Conservation (phyloP, 2,797 vertebrate genomes). For the Phyllotis vaccarum region DNA sequence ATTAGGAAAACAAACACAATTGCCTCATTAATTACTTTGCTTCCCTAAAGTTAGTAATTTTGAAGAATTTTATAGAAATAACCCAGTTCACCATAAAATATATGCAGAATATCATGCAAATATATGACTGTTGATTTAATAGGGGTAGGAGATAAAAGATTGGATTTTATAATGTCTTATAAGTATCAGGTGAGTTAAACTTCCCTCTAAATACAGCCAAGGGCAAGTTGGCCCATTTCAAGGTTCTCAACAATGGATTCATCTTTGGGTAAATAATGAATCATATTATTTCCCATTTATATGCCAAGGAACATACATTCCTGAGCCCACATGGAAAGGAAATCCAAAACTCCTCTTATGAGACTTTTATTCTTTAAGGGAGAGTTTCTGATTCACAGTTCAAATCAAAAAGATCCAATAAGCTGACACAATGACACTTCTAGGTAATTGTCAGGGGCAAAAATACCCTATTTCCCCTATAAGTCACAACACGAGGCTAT, state of each 20-base stretch:
- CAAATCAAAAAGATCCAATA: conserved; percentile 25
- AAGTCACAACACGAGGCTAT: neutral
- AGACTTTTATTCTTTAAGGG: neutral
- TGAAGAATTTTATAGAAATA: conserved; percentile 63
- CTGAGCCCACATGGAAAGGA: conserved; percentile 48
- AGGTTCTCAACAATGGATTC: conserved; percentile 64
- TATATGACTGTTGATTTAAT: conserved; percentile 37
- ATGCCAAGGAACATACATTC: conserved; percentile 71
- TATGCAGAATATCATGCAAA: conserved; percentile 63
- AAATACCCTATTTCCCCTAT: neutral
- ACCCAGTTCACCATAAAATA: conserved; percentile 41
- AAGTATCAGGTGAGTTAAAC: conserved; percentile 63
- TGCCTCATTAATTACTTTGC: conserved; percentile 62
- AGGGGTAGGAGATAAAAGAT: neutral
- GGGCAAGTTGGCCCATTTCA: conserved; percentile 33
- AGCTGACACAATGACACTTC: neutral
- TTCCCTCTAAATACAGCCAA: conserved; percentile 47
- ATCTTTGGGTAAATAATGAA: conserved; percentile 73
- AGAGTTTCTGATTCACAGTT: conserved; percentile 60
- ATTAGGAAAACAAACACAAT: conserved; percentile 53
- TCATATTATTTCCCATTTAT: conserved; percentile 61
- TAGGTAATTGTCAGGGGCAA: neutral
- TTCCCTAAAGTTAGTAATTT: conserved; percentile 59
- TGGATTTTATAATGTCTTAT: conserved; percentile 58
- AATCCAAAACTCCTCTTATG: conserved; percentile 36